Evolutionary conservation across 2,113 vertebrate species (phyloP).

Genomic region (Pelecanoides urinatrix): DNA sequence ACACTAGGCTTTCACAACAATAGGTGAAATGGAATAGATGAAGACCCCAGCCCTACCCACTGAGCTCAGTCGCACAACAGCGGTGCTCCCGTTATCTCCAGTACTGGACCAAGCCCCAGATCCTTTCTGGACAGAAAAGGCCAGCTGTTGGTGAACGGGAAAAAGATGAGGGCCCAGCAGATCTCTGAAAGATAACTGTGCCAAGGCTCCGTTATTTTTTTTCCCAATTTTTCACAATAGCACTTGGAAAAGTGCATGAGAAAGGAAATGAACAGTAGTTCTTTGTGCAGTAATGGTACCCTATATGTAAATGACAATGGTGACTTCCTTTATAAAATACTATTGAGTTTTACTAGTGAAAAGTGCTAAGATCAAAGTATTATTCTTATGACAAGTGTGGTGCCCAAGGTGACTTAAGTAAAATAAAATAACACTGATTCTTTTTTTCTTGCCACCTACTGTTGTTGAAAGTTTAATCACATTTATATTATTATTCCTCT

Average conservation of each 20-base stretch:
- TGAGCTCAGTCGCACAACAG: background rate
- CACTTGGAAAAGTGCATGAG: background rate
- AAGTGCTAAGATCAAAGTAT: background rate
- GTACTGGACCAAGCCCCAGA: background rate
- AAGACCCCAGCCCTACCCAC: background rate
- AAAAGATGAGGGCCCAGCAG: background rate
- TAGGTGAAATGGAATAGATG: slow-evolving; percentile 18
- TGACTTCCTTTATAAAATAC: background rate
- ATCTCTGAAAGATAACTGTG: slow-evolving; percentile 19
- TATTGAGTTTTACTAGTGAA: background rate
- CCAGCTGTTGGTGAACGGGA: background rate
- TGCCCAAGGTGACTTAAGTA: background rate
- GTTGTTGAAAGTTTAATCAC: background rate
- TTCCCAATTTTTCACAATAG: background rate
- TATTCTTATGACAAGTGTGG: background rate
- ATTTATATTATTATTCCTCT: background rate
- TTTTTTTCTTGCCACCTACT: background rate
- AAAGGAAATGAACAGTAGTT: background rate
- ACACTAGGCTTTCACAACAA: background rate
- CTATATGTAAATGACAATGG: background rate
- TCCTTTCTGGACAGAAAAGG: slow-evolving; percentile 35
- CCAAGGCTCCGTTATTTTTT: background rate
- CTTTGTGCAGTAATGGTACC: background rate
- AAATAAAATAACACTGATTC: background rate
- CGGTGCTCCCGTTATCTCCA: background rate